Conservation (phyloP, 2,888 invertebrate species). For the Emmelina monodactyla region DNA sequence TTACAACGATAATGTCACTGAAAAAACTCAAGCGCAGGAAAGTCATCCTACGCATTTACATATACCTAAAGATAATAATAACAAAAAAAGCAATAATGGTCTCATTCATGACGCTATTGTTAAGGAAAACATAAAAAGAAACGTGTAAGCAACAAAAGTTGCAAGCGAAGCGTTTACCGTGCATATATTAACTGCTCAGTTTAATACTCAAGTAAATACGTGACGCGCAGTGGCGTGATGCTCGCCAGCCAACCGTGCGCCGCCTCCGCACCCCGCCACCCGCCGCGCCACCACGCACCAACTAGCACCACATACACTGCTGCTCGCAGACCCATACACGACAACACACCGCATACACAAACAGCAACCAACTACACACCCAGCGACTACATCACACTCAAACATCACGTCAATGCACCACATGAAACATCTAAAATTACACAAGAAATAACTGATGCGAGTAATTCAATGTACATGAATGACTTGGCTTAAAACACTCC, state of each 20-base stretch:
- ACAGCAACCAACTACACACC: too few species aligned
- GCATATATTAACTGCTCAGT: neutral
- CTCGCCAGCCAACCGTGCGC: slow-evolving; percentile 1
- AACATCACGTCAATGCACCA: neutral
- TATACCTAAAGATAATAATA: too few species aligned
- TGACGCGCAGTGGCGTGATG: slow-evolving; percentile 1
- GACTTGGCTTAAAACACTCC: slow-evolving; percentile 1
- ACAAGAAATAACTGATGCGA: neutral
- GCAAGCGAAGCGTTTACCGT: neutral
- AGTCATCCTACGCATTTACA: too few species aligned
- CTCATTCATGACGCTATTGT: too few species aligned
- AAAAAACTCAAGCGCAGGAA: too few species aligned
- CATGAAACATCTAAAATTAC: neutral
- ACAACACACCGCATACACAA: too few species aligned
- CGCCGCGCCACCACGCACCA: neutral
- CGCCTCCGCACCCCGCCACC: neutral
- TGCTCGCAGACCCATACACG: too few species aligned
- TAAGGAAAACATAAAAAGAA: too few species aligned
- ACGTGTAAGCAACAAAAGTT: neutral
- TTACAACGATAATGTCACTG: too few species aligned
- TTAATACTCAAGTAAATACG: too few species aligned
- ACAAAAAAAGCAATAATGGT: too few species aligned
- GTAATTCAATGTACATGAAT: neutral
- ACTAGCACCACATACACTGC: neutral
- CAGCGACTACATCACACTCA: too few species aligned